Percentiles rank a stretch among this genome's conserved stretches.
Conservation (phyloP, 2,888 invertebrate species). For the Frankliniella fusca region DNA sequence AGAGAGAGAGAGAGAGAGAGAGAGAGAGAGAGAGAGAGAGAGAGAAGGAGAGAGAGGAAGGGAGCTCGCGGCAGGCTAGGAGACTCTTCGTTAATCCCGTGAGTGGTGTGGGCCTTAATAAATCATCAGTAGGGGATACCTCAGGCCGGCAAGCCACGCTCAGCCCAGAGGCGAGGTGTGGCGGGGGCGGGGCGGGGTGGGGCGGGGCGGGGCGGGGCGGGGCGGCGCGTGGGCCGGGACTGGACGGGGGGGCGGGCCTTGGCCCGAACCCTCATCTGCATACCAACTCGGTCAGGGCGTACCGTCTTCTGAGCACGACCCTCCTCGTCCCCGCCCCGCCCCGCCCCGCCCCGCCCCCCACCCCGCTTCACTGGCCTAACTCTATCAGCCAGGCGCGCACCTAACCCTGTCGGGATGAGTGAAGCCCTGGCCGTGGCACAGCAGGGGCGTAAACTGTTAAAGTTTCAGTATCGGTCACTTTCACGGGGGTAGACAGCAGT, state of each 20-base stretch:
- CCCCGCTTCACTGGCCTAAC: neutral
- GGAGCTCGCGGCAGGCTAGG: neutral
- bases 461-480: no score
- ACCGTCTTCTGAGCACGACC: neutral
- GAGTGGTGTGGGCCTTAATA: constrained; percentile 20
- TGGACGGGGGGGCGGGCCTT: neutral
- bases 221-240: no score
- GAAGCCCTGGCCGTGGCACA: no score
- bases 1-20: no score
- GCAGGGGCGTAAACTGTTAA: no score
- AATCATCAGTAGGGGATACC: constrained; percentile 14
- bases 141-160: neutral
- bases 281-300: neutral
- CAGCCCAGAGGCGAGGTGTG: neutral
- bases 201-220: no score
- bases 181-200: neutral
- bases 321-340: neutral
- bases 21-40: no score
- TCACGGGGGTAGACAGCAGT: no score
- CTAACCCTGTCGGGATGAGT: no score
- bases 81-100: constrained; percentile 22
- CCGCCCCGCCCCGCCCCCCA: neutral
- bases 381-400: neutral
- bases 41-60: no score
- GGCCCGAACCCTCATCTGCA: neutral